Conservation (phyloP, 2,797 vertebrate genomes). For the Anguilla obscura region DNA sequence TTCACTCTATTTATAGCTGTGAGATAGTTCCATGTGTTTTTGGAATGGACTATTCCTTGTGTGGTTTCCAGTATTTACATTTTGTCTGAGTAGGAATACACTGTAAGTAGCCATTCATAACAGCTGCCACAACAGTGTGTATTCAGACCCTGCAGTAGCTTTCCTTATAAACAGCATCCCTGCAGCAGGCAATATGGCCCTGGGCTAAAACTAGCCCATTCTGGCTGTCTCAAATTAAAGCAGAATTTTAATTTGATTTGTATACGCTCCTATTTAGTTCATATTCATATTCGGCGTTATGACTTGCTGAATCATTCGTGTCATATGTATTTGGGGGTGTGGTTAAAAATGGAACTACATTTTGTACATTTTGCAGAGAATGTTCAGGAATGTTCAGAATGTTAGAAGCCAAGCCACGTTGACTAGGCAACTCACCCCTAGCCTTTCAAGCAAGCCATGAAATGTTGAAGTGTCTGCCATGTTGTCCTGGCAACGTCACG, state of each 20-base stretch:
- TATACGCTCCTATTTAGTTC: neutral
- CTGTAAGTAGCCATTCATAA: neutral
- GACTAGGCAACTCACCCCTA: neutral
- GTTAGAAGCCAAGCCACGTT: neutral
- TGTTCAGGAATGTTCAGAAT: slow-evolving; percentile 5
- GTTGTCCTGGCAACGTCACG: neutral
- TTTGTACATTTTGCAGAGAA: neutral
- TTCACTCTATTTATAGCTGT: neutral
- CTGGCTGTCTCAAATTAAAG: neutral
- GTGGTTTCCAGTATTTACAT: neutral
- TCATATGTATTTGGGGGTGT: too few species aligned
- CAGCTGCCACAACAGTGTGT: neutral
- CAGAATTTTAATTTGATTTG: neutral
- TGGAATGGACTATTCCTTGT: neutral
- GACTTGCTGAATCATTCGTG: neutral
- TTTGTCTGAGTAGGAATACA: neutral
- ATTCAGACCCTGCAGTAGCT: neutral
- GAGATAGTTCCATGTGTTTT: neutral
- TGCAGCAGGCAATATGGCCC: neutral
- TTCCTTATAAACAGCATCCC: neutral
- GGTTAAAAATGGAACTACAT: neutral
- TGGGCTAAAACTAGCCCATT: neutral
- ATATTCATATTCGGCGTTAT: neutral
- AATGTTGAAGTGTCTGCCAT: neutral
- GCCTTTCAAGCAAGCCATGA: too few species aligned